Evolutionary conservation across 2,888 invertebrate species (phyloP).

Genomic region (Scrobipalpa costella): DNA sequence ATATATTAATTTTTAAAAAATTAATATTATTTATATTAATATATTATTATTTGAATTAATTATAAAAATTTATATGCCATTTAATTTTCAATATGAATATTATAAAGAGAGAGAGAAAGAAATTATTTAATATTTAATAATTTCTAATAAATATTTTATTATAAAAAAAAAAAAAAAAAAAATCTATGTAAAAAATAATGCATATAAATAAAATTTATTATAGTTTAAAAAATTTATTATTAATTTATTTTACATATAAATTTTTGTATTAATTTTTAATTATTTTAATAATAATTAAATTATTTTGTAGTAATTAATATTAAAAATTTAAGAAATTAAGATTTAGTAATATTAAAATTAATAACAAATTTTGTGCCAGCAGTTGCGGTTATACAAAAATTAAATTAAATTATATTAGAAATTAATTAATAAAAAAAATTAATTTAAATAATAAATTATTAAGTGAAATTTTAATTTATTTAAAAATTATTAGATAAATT

Average conservation of each 20-base stretch:
- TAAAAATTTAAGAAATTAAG: slow-evolving; percentile 82
- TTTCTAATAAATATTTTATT: slow-evolving; percentile 35
- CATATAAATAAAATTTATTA: slow-evolving; percentile 65
- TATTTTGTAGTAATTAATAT: slow-evolving; percentile 70
- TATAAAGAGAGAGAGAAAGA: slow-evolving; percentile 32
- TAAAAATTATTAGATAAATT: too few species aligned
- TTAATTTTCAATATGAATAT: slow-evolving; percentile 33
- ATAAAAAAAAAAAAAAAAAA: slow-evolving; percentile 62
- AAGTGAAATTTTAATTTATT: slow-evolving; percentile 82
- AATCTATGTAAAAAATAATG: slow-evolving; percentile 48
- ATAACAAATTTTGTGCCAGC: slow-evolving; percentile 85
- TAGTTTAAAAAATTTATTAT: slow-evolving; percentile 72
- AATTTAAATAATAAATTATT: too few species aligned
- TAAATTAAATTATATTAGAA: slow-evolving; percentile 79
- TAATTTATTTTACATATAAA: slow-evolving; percentile 80
- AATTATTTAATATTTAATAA: slow-evolving; percentile 37
- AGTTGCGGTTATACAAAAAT: slow-evolving; percentile 85
- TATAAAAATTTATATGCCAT: slow-evolving; percentile 35
- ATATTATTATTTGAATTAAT: slow-evolving; percentile 38
- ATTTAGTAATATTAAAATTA: slow-evolving; percentile 81
- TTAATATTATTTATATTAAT: slow-evolving; percentile 33
- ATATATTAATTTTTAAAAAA: slow-evolving; percentile 29
- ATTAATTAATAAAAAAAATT: slow-evolving; percentile 63
- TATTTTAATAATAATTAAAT: slow-evolving; percentile 58
- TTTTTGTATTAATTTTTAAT: slow-evolving; percentile 65